A percentile compares a stretch with the other conserved stretches of the same genome.
These are phyloP conservation scores for Rhinolophus sinicus DNA, from an alignment of 2,113 vertebrate species.

Conservation along the genomic window DNA sequence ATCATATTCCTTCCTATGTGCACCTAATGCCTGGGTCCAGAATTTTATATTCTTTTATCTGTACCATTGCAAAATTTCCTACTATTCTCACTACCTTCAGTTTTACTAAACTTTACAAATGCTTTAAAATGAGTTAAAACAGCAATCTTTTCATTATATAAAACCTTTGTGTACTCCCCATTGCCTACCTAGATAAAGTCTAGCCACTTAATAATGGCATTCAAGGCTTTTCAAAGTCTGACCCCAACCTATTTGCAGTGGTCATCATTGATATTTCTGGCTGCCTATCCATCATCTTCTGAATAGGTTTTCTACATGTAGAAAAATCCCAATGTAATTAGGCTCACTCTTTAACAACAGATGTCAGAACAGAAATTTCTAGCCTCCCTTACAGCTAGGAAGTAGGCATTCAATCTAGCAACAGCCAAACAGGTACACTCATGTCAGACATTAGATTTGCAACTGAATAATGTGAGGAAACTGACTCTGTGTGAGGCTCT, in stretches of 20 bases:
- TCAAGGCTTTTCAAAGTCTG: neutral
- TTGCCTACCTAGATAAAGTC: neutral
- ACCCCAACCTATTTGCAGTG: neutral
- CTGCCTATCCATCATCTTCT: neutral
- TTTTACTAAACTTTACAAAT: neutral
- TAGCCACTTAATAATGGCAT: neutral
- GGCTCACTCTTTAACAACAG: neutral
- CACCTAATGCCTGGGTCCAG: neutral
- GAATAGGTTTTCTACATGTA: neutral
- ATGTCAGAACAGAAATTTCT: neutral
- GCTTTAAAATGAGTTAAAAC: neutral
- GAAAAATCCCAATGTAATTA: neutral
- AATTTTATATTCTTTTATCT: neutral
- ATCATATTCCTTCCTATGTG: neutral
- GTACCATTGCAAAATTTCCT: neutral
- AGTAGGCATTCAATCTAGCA: constrained; percentile 1
- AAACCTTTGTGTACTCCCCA: neutral
- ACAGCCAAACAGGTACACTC: neutral
- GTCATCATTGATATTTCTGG: neutral
- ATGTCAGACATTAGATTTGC: neutral
- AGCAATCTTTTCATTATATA: neutral
- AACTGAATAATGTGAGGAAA: neutral
- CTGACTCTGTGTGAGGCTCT: neutral
- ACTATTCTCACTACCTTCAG: neutral
- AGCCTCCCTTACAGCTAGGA: constrained; percentile 27